Base-by-base conservation (phyloP, 2,888 invertebrate species). In the Caenorhabditis afra region DNA sequence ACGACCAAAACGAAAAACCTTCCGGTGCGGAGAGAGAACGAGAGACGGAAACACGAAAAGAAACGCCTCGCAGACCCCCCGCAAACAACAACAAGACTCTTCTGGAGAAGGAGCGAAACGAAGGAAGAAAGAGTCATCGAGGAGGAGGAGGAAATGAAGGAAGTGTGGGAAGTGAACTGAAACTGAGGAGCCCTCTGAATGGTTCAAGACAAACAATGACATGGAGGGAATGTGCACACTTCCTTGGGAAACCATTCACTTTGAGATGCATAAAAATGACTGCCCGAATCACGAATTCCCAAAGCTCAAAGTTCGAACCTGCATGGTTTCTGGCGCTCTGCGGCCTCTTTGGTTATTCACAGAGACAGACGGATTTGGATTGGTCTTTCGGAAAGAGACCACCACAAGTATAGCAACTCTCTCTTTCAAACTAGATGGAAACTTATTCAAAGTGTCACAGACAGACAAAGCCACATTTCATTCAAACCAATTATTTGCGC, bases 401-500 rank as follows among this genome's bases (percentile, higher is more conserved):
- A 29, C 29, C 29, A 7, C 29, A n/a, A n/a, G n/a, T n/a, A n/a
- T n/a, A n/a, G n/a, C n/a, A n/a, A n/a, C n/a, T n/a, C n/a, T n/a
- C n/a, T n/a, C n/a, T n/a, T n/a, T n/a, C n/a, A n/a, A n/a, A 29
- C 3, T 29, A 29, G 7, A 29, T 7, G 7, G 4, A 29, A 29
- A 29, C 29, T 29, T 7, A 29, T 29, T 29, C 29, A 7, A 29
- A 29, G 29, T 5, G 29, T 29, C 4, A 29, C n/a, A n/a, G n/a
- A n/a, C n/a, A n/a, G n/a, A 29, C 29, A 3, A 29, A 29, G 29
- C 29, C 29, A 5, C 29, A 5, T 5, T 41, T 37, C 39, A 53
- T 23, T 65, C 41, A 8, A 52, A 45, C 47, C 55, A 67, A 67
- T 67, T 67, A 67, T 67, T 67, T 57, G 57, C 57, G 57, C 66